Evolutionary conservation across 2,797 vertebrate genomes (phyloP), one percentile per base, ranked within the genome.

Genomic region (Mormyrus hasselquistii): DNA sequence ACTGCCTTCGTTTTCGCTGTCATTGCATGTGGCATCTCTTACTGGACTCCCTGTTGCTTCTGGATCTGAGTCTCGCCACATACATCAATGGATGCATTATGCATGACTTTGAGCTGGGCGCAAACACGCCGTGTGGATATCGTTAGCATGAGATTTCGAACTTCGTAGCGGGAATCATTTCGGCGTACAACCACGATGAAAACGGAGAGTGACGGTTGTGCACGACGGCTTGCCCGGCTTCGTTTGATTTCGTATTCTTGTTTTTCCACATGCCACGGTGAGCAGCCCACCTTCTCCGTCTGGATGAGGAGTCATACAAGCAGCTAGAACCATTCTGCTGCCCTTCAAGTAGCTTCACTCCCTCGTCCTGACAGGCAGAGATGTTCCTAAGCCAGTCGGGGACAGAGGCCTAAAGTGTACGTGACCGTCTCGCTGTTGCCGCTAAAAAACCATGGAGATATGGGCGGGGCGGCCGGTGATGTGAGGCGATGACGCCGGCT

Each of bases 41-140:
- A 44, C 19, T n/a, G 76, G 41, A 47, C 76, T 82, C 76, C 41
- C 19, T 44, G 76, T 82, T 47, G 76, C 76, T n/a, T 7, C 41
- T 47, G 76, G 41, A 82, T n/a, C 73, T 47, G 73, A n/a, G 38
- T 44, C 41, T 41, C 38, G 4, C 41, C 38, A 0, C 76, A 1
- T 47, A 47, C 41, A n/a, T 90, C 41, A 89, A 90, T 90, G 93
- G 79, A 90, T 89, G 9, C 91, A 89, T 90, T 85, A 90, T 91
- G 91, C 92, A 94, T 90, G 91, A 93, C 92, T 92, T 91, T 86
- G 88, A 84, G 53, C 90, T 49, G 69, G 88, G 88, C 89, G 89
- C 88, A 89, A 91, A 89, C 83, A 29, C 83, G 90, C 90, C 89
- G 89, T 93, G 92, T 91, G 89, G 89, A 88, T 53, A 86, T 69